Evolutionary conservation across 1,140 invertebrate genomes (phyloP), one percentile per base, ranked within the genome.

Genomic region (Drosophila sp.): DNA sequence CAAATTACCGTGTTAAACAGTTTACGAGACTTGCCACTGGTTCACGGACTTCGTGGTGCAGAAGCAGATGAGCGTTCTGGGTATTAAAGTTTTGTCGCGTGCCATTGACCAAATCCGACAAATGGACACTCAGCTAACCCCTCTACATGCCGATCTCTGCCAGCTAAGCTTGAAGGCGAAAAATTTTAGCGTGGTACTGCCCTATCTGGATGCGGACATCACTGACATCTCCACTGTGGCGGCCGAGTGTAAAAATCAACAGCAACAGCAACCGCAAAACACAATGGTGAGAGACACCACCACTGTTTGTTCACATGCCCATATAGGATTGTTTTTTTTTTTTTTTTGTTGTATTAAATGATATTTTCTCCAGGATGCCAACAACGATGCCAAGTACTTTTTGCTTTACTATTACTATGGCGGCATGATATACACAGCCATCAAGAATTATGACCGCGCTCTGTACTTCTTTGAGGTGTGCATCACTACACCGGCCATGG

Each of bases 391-490:
- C 92, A 95, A 98, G 93, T 96, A 98, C 92, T 98, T 98, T 91
- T 93, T 99, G 41, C 93, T 98, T 0, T 99, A 98, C 92, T 99
- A 97, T 91, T 99, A 99, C 92, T 99, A 99, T 93, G 98, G 98
- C 56, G 98, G 98, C 58, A 98, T 99, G 96, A 98, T 99, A 77
- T 99, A 98, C 89, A 95, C 97, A 61, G 97, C 96, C 23, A 92
- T 99, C 56, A 98, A 98, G 91, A 97, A 98, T 87, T 98, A 96
- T 91, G 96, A 98, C 64, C 94, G 97, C 90, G 97, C 98, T 27
- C 93, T 99, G 41, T 99, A 98, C 92, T 98, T 98, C 92, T 98
- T 98, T 93, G 98, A 99, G 95, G 97, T 98, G 54, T 97, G 96
- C 70, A 95, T 99, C 55, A 98, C 97, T 8, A 98, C 97, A 23